Evolutionary conservation across 1,140 invertebrate genomes (phyloP), one percentile per base, ranked within the genome.

Genomic region (Druon quercuslanigerum): DNA sequence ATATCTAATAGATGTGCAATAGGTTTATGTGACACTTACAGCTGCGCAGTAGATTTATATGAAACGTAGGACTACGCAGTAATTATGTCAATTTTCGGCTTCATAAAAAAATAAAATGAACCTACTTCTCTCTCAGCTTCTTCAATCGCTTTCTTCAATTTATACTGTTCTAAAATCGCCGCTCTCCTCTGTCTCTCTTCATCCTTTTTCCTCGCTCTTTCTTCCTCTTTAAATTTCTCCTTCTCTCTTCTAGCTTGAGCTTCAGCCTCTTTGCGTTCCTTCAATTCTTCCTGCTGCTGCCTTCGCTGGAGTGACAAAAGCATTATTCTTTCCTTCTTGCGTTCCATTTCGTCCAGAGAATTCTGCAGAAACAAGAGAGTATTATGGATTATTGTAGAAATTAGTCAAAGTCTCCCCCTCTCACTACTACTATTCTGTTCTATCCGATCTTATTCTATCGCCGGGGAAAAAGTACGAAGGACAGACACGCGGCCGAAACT

Each of bases 81-180:
- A 19, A 50, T 74, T 13, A 75, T 52, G 40, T 74, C 1, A 7
- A 60, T 20, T 7, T 50, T 2, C 54, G 40, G 40, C 40, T 9
- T 46, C 8, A 46, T 46, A 75, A 12, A n/a, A n/a, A 82, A 40
- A 25, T 73, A 76, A 78, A 73, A 66, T 51, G 19, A 25, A 66
- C 81, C 79, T 87, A 96, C 96, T 93, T 97, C 96, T 92, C 96
- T 93, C 87, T 98, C 96, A 56, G 96, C 96, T 92, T 98, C 97
- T 90, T 98, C 96, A 74, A 96, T 95, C 56, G 96, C 96, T 92
- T 99, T 99, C 87, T 98, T 97, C 82, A 98, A 93, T 91, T 98
- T 97, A 92, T 99, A 97, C 88, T 98, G 96, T 88, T 98, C 97
- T 81, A 99, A 93, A 89, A 99, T 99, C 77, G 93, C 93, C 79